These are phyloP conservation scores for Phataginus tetradactyla DNA, from an alignment of 2,797 vertebrate genomes.

Conservation along the genomic window DNA sequence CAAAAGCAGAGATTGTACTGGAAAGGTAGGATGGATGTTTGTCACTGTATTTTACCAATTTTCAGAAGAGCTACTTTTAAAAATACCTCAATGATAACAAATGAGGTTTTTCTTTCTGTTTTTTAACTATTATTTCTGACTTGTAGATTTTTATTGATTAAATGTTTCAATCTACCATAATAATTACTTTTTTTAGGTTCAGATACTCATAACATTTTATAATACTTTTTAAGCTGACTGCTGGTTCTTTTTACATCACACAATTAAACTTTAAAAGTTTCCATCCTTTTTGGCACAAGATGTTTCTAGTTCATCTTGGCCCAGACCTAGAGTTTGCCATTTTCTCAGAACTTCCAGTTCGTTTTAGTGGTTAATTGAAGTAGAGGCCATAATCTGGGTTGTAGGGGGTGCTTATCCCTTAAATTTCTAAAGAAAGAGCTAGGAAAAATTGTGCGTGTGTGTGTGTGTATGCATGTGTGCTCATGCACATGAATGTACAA, in stretches of 20 bases:
- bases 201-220: constrained; percentile 35
- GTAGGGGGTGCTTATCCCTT: neutral
- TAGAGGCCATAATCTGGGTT: neutral
- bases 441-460: neutral
- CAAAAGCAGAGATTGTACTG: neutral
- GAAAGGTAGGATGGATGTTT: neutral
- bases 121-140: neutral
- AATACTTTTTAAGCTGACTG: neutral
- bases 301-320: neutral
- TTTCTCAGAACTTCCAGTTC: neutral
- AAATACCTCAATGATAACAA: neutral
- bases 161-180: neutral
- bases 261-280: neutral
- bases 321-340: neutral
- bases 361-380: neutral
- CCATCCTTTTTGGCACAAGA: neutral
- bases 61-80: constrained; percentile 1
- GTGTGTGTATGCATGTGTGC: neutral
- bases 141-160: neutral
- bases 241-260: neutral
- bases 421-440: neutral
- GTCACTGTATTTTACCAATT: neutral
- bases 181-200: neutral
- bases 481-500: no score
- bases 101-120: neutral